Conservation (phyloP, 2,888 invertebrate species). For the Ophraella communa region DNA sequence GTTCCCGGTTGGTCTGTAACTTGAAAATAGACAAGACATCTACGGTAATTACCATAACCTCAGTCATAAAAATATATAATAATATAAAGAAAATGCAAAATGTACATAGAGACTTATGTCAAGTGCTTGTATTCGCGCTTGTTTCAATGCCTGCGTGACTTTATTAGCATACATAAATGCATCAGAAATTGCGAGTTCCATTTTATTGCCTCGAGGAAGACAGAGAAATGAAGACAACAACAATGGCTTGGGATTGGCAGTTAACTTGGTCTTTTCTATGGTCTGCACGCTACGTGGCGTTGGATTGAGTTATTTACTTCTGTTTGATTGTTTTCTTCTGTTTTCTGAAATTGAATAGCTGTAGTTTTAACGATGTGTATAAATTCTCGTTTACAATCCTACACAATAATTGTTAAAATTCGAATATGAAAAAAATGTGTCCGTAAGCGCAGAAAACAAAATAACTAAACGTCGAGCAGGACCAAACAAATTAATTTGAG, state of each 20-base stretch:
- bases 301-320: conserved; percentile 21
- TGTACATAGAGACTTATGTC: conserved; percentile 19
- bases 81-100: background rate
- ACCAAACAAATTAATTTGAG: too few species aligned
- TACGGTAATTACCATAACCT: background rate
- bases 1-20: background rate
- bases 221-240: conserved; percentile 19
- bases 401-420: background rate
- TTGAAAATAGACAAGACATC: background rate
- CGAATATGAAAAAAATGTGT: background rate
- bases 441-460: background rate
- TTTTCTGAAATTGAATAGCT: background rate
- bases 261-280: conserved; percentile 16
- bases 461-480: background rate
- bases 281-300: conserved; percentile 4
- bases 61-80: background rate
- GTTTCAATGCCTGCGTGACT: conserved; percentile 46
- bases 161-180: conserved; percentile 51
- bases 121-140: conserved; percentile 47
- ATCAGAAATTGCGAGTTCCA: conserved; percentile 46
- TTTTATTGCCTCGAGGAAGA: conserved; percentile 8
- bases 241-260: conserved; percentile 21
- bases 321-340: conserved; percentile 7
- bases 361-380: background rate
- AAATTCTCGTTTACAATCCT: background rate